A percentile compares a stretch with the other conserved stretches of the same genome.
These are phyloP conservation scores for Aleiodes sp. DNA, from an alignment of 1,140 invertebrate genomes.

Conservation along the genomic window DNA sequence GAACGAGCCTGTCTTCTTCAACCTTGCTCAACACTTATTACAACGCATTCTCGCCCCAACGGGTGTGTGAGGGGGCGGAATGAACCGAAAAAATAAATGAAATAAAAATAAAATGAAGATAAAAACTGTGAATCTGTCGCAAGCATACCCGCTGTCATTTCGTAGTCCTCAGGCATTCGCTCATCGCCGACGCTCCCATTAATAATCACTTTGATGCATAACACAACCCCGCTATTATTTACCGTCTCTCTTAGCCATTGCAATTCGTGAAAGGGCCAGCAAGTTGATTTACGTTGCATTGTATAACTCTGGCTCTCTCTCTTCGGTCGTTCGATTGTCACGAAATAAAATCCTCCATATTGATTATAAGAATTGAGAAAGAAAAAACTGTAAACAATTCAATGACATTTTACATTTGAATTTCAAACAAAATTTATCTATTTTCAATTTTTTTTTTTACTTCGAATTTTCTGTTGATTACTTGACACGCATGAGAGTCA, in stretches of 20 bases:
- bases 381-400: not conserved
- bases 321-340: conserved; percentile 1
- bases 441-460: too few species aligned
- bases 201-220: conserved; percentile 62
- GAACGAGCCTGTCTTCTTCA: conserved; percentile 50
- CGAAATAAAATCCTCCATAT: not conserved
- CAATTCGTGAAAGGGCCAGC: conserved; percentile 18
- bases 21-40: conserved; percentile 44
- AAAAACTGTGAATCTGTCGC: conserved; percentile 42
- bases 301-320: conserved; percentile 36
- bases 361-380: not conserved
- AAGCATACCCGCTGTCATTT: conserved; percentile 49
- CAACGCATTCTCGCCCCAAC: conserved; percentile 32
- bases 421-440: too few species aligned
- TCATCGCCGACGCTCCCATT: conserved; percentile 56
- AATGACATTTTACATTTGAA: not conserved
- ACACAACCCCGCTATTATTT: conserved; percentile 51
- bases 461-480: too few species aligned
- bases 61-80: not conserved
- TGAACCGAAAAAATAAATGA: conserved; percentile 22
- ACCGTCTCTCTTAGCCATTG: conserved; percentile 11
- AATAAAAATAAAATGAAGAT: conserved; percentile 14
- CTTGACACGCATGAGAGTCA: too few species aligned
- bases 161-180: conserved; percentile 46
- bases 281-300: conserved; percentile 52